Evolutionary conservation across 2,797 vertebrate species (phyloP).

Genomic region (Myotis pilosus): DNA sequence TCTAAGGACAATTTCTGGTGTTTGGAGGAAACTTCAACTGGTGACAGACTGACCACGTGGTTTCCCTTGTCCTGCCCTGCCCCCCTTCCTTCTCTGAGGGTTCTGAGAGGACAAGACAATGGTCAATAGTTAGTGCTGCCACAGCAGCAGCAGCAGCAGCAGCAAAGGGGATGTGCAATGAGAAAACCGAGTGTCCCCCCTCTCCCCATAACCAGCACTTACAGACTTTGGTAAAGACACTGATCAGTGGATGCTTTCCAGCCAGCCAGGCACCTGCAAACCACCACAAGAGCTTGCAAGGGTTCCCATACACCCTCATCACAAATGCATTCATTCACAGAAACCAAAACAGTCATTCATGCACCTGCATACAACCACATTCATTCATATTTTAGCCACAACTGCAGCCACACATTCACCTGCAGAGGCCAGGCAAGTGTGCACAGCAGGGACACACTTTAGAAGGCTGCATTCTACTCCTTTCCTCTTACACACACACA

Average conservation of each 20-base stretch:
- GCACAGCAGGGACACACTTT: neutral
- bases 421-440: constrained; percentile 49
- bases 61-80: neutral
- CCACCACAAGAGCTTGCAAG: constrained; percentile 16
- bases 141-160: neutral
- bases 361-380: constrained; percentile 66
- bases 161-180: neutral
- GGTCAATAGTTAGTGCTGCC: neutral
- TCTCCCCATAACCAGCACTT: neutral
- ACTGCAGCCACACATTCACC: constrained; percentile 30
- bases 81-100: neutral
- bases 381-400: constrained; percentile 75
- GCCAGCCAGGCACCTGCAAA: constrained; percentile 53
- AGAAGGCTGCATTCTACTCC: neutral
- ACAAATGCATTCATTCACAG: constrained; percentile 74
- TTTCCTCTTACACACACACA: neutral
- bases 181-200: neutral
- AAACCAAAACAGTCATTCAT: constrained; percentile 71
- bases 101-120: constrained; percentile 3
- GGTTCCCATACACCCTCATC: constrained; percentile 47
- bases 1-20: constrained; percentile 36
- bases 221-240: neutral
- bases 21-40: constrained; percentile 10
- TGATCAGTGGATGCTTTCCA: constrained; percentile 28
- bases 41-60: neutral